Conservation (phyloP, 1,140 invertebrate genomes). For the Ptiloglossa arizonensis region DNA sequence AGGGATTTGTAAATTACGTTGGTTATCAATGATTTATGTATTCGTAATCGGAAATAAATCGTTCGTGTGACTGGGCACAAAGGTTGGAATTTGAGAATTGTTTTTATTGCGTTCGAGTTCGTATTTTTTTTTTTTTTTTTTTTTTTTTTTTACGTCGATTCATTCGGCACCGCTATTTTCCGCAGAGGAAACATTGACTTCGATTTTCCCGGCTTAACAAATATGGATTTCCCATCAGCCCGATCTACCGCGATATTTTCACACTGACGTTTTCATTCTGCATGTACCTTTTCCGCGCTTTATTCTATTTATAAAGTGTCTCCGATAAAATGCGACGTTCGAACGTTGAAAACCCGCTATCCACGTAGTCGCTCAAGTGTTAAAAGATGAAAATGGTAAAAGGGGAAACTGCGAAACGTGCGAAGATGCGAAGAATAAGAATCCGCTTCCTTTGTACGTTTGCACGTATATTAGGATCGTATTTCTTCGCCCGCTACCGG, state of each 20-base stretch:
- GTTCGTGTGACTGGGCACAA: no score
- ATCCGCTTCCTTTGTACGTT: not conserved
- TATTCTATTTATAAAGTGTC: not conserved
- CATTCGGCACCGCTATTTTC: no score
- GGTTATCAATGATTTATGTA: no score
- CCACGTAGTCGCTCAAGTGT: not conserved
- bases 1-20: no score
- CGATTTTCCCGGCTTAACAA: no score
- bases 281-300: not conserved
- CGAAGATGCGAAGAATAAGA: not conserved
- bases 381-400: not conserved
- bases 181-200: no score
- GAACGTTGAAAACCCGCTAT: not conserved
- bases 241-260: not conserved
- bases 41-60: no score
- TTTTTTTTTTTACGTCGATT: no score
- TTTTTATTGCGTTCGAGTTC: no score
- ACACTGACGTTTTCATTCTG: not conserved
- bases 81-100: no score
- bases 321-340: not conserved
- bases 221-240: not conserved
- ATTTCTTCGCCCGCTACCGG: not conserved
- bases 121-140: no score
- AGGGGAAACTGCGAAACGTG: not conserved
- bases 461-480: not conserved